Base-by-base conservation (phyloP, 2,797 vertebrate species). In the Crax fasciolata region DNA sequence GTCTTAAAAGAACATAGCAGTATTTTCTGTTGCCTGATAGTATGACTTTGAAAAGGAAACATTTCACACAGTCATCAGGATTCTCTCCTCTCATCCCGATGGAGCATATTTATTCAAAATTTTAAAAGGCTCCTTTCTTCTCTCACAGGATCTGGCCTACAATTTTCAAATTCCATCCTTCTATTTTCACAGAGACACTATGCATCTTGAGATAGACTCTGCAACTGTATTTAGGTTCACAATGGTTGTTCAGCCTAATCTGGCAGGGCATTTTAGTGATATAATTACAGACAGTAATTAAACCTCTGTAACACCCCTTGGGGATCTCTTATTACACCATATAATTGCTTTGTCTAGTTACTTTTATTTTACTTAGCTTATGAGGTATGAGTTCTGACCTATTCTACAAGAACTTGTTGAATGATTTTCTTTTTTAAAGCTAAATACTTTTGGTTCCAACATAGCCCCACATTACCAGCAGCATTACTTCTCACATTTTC, bases 321-420 rank as follows among this genome's bases (percentile, higher is more conserved):
- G 32, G 13, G 10, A 46, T 67, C 61, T 80, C 44, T 74, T 84
- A 58, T 61, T 79, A n/a, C 35, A 73, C 71, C 49, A 48, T 13
- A 67, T 10, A 86, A 84, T 41, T 81, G 25, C 28, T 72, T 89
- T 92, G 43, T 77, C 35, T 77, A 24, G 65, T 80, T 93, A 71
- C 19, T 94, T 90, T 63, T 68, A 30, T 61, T 30, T 57, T 71
- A 74, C 66, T 81, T 78, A 46, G 25, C 39, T 65, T 84, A 62
- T 2, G 8, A 81, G 43, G 46, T 81, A 81, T 23, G 25, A 85
- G 86, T 11, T 5, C 24, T 58, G 38, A 91, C 30, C 25, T 59
- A 51, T 81, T 84, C 43, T 25, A 11, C 58, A 78, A 62, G 62
- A 90, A 97, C 61, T 8, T 74, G 28, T 54, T 62, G 16, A 91